These are phyloP conservation scores for Epistrophe eligans DNA, from an alignment of 2,888 invertebrate genomes.

Conservation along the genomic window DNA sequence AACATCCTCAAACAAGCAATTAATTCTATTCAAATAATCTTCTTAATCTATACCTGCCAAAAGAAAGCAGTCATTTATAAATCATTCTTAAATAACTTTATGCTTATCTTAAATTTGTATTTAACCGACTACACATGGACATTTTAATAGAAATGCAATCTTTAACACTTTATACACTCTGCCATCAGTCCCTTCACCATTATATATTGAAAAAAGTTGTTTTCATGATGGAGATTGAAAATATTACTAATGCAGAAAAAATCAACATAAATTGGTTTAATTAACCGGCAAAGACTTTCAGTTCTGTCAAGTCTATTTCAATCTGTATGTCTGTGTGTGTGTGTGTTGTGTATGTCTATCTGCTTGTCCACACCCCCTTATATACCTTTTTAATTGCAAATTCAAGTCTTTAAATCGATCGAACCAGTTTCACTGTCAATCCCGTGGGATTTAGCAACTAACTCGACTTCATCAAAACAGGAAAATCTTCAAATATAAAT, in stretches of 20 bases:
- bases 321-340: constrained; percentile 3
- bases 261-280: constrained; percentile 53
- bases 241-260: constrained; percentile 9
- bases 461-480: constrained; percentile 23
- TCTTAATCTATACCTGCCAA: constrained; percentile 3
- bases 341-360: background rate
- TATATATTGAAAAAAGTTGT: background rate
- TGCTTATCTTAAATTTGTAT: background rate
- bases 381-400: constrained; percentile 19
- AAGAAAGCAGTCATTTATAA: constrained; percentile 11
- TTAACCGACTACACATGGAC: background rate
- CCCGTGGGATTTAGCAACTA: constrained; percentile 59
- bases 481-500: constrained; percentile 54
- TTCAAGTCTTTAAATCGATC: constrained; percentile 10
- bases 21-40: background rate
- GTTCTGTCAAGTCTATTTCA: constrained; percentile 45
- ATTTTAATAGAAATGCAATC: constrained; percentile 26
- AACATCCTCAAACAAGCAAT: background rate
- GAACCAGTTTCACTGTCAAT: constrained; percentile 71
- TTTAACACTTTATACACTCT: background rate
- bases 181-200: constrained; percentile 40
- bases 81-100: constrained; percentile 2
- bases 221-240: background rate
- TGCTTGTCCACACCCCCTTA: constrained; percentile 30
- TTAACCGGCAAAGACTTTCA: constrained; percentile 47